Evolutionary conservation across 2,888 invertebrate genomes (phyloP).

Genomic region (Cyrtodaria siliqua): DNA sequence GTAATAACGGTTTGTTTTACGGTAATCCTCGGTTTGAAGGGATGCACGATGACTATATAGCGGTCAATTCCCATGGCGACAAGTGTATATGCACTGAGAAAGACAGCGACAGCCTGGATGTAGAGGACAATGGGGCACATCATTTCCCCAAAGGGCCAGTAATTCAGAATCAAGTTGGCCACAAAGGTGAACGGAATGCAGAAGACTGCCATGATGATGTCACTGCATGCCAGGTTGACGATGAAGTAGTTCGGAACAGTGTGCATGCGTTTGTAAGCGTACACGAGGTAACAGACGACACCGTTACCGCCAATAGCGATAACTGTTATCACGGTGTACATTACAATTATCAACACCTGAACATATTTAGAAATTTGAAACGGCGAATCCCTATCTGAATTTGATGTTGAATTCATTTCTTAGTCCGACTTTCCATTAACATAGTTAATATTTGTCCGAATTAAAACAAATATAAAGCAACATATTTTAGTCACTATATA

Average conservation of each 20-base stretch:
- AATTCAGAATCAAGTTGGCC: constrained; percentile 91
- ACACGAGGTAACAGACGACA: constrained; percentile 94
- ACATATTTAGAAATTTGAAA: too few relatives aligned
- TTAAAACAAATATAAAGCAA: too few relatives aligned
- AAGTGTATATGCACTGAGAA: constrained; percentile 95
- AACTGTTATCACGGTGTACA: constrained; percentile 86
- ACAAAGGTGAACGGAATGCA: constrained; percentile 89
- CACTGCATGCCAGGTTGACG: constrained; percentile 85
- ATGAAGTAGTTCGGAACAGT: constrained; percentile 93
- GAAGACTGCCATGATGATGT: constrained; percentile 86
- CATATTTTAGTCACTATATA: too few relatives aligned
- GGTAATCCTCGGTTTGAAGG: constrained; percentile 92
- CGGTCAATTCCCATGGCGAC: constrained; percentile 96
- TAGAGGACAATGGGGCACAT: constrained; percentile 95
- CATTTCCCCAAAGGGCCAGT: constrained; percentile 95
- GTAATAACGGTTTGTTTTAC: constrained; percentile 90
- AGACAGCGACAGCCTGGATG: constrained; percentile 88
- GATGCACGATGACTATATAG: constrained; percentile 96
- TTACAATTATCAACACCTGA: constrained; percentile 86
- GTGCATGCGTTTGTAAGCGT: constrained; percentile 93
- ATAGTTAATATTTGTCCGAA: too few relatives aligned
- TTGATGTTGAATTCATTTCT: too few relatives aligned
- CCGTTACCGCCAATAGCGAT: constrained; percentile 86
- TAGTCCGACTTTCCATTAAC: too few relatives aligned
- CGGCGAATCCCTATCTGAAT: too few relatives aligned